phyloP scores from a whole-genome alignment of 2,888 invertebrate genomes.

The Hedya salicella region DNA sequence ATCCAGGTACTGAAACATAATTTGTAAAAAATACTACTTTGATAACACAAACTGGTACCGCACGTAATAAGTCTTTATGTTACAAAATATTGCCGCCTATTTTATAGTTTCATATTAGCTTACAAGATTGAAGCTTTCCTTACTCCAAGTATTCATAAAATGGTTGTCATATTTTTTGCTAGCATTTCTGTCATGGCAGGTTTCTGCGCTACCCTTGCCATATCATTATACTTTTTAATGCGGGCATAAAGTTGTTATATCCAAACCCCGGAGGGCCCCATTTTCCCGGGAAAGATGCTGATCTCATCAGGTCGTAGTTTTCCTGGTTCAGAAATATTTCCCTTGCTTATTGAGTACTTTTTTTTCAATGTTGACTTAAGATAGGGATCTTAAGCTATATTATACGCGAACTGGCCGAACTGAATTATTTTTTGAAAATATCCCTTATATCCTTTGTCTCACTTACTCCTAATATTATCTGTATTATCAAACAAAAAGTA shows the following conservation, averaged over 20 bases:
- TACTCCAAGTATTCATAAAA: not conserved
- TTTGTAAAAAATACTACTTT: no score
- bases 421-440: no score
- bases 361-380: not conserved
- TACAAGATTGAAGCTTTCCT: no score
- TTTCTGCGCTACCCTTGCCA: conserved; percentile 23
- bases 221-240: conserved; percentile 38
- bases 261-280: conserved; percentile 26
- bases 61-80: no score
- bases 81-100: no score
- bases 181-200: not conserved
- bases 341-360: not conserved
- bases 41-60: no score
- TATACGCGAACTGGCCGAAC: no score
- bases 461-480: no score
- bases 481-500: no score
- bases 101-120: no score
- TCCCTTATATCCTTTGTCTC: no score
- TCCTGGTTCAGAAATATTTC: not conserved
- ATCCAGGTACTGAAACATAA: no score
- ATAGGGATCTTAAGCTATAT: not conserved
- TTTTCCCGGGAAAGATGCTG: conserved; percentile 20
- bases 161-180: not conserved
- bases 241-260: conserved; percentile 24
- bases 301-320: conserved; percentile 30